Evolutionary conservation across 2,797 vertebrate species (phyloP), one percentile per base, ranked within the genome.

Genomic region (Macropodus opercularis): DNA sequence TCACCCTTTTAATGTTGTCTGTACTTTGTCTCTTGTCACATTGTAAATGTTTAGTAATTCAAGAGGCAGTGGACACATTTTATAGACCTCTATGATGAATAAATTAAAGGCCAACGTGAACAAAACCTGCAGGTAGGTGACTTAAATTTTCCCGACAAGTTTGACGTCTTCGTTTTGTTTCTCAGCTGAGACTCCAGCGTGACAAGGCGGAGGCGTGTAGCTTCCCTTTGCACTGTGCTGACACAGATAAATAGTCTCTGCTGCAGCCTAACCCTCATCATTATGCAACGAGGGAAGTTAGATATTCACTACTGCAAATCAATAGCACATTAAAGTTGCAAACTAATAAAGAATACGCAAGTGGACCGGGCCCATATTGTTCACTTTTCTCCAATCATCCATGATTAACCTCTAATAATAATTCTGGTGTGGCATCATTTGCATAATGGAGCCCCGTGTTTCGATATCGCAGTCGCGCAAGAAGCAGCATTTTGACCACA

Each of bases 241-340:
- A 77, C 68, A 57, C 31, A 61, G 78, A 87, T 75, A 83, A 74
- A 86, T 76, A 40, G 24, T 69, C 49, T 61, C 55, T 55, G 57
- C 50, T 55, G 48, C 49, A 34, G 51, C 59, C 48, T 70, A 15
- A 0, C 47, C 46, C 50, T 86, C 58, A 74, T 87, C 74, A 79
- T 71, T 71, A 85, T 79, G 68, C 69, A 21, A 75, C 55, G 50
- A 47, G 59, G 31, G 47, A 63, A 58, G 66, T 79, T 64, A 56
- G 56, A 59, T 65, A 77, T 74, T 51, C 75, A 65, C 49, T 42
- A 31, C 58, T 66, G 60, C 69, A 61, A 81, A 82, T 81, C 81
- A 73, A 84, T 86, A 75, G 50, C 44, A 48, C 74, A 76, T 82
- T 83, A 42, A 77, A 59, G 53, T 62, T 76, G 63, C 54, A 63